phyloP scores from a whole-genome alignment of 1,140 invertebrate genomes.

The Drosophila persimilis region DNA sequence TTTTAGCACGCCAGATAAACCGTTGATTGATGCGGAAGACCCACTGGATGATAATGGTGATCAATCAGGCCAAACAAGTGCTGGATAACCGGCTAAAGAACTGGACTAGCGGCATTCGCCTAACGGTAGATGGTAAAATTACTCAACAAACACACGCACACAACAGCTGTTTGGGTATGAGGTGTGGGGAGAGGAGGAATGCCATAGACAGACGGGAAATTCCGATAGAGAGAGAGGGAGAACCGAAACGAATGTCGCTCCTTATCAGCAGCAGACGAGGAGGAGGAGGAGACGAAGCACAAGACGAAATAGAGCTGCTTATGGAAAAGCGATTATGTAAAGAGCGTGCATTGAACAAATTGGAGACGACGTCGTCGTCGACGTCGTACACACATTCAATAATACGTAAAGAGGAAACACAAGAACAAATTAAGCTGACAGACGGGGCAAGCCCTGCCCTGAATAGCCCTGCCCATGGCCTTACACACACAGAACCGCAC shows the following conservation, averaged over 20 bases:
- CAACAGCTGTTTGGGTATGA: slow-evolving; percentile 44
- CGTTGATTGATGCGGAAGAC: slow-evolving; percentile 63
- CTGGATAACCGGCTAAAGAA: slow-evolving; percentile 32
- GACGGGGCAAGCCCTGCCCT: slow-evolving; percentile 36
- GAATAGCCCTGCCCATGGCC: slow-evolving; percentile 42
- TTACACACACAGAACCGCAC: slow-evolving; percentile 20
- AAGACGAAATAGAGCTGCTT: slow-evolving; percentile 28
- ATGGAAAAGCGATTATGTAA: slow-evolving; percentile 79
- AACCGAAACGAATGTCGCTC: slow-evolving; percentile 4
- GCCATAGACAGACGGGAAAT: slow-evolving; percentile 38
- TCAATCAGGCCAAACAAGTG: slow-evolving; percentile 38
- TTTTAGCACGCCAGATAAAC: slow-evolving; percentile 34
- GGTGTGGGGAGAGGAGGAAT: slow-evolving; percentile 3
- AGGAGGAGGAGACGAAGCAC: not conserved
- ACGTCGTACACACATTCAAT: slow-evolving; percentile 9
- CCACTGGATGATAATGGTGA: slow-evolving; percentile 48
- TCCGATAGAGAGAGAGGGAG: slow-evolving; percentile 43
- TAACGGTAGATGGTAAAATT: slow-evolving; percentile 63
- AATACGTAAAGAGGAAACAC: slow-evolving; percentile 17
- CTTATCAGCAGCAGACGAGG: slow-evolving; percentile 50
- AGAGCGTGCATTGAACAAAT: slow-evolving; percentile 28
- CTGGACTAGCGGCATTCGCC: slow-evolving; percentile 56
- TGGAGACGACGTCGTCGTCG: not conserved
- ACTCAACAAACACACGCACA: slow-evolving; percentile 18
- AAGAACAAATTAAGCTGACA: slow-evolving; percentile 64